Conservation (phyloP, 2,888 invertebrate genomes). For the Lycia hirtaria region DNA sequence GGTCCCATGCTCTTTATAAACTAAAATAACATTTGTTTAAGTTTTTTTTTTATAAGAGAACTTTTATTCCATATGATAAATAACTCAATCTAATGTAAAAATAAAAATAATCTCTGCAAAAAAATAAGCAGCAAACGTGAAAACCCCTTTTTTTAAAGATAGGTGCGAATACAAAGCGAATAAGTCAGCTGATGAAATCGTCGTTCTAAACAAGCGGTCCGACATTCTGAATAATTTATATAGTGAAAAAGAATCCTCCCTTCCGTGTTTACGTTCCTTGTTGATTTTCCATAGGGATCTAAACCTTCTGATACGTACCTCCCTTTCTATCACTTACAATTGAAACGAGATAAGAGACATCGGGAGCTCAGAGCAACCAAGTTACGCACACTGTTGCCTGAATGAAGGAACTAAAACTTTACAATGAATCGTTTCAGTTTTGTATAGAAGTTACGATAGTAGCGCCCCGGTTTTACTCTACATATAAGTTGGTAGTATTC, state of each 20-base stretch:
- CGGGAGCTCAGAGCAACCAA: background rate
- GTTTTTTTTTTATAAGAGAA: too few relatives aligned
- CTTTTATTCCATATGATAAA: slow-evolving; percentile 45
- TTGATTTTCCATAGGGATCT: slow-evolving; percentile 70
- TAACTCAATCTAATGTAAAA: background rate
- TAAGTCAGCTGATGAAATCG: slow-evolving; percentile 68
- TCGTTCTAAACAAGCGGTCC: slow-evolving; percentile 64
- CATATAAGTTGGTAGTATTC: slow-evolving; percentile 20
- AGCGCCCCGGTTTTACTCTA: background rate
- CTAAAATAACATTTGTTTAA: too few relatives aligned
- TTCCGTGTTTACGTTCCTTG: slow-evolving; percentile 64
- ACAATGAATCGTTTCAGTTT: background rate
- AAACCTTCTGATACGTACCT: slow-evolving; percentile 52
- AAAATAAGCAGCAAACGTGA: background rate
- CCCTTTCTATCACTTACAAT: slow-evolving; percentile 44
- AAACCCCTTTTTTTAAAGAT: slow-evolving; percentile 23
- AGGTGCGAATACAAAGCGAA: slow-evolving; percentile 51
- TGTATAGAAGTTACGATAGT: background rate
- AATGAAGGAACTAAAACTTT: background rate
- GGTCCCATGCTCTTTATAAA: too few relatives aligned
- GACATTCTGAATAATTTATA: slow-evolving; percentile 72
- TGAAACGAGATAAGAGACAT: slow-evolving; percentile 33
- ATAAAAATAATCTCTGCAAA: background rate
- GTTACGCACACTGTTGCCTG: background rate
- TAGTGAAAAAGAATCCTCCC: slow-evolving; percentile 61